A percentile compares a stretch with the other conserved stretches of the same genome.
phyloP scores from a whole-genome alignment of 2,888 invertebrate genomes.

The Hetaerina titia region DNA sequence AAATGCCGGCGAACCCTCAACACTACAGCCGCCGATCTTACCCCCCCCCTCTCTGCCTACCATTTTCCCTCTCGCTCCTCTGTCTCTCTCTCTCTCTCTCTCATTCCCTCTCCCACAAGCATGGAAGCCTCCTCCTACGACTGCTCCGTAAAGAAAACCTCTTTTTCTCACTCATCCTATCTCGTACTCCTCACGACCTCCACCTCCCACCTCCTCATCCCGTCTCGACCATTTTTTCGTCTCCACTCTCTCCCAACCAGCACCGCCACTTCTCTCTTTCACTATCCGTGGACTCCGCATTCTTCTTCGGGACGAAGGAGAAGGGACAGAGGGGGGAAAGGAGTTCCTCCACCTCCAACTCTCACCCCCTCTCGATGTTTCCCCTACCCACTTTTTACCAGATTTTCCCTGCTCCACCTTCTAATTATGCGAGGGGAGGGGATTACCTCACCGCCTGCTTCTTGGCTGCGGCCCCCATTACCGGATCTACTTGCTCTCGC shows the following conservation, averaged over 20 bases:
- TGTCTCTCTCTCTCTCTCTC: neutral
- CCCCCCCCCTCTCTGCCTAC: neutral
- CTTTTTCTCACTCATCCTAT: neutral
- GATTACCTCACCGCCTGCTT: neutral
- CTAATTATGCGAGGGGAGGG: neutral
- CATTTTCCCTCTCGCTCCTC: neutral
- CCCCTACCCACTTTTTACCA: neutral
- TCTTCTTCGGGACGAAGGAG: neutral
- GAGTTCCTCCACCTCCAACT: neutral
- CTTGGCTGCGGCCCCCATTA: neutral
- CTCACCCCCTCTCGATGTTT: neutral
- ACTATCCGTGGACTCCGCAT: neutral
- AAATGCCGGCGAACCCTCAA: neutral
- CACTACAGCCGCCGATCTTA: neutral
- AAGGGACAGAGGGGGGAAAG: neutral
- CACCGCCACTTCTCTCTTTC: neutral
- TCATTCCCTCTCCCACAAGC: neutral
- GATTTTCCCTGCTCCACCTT: neutral
- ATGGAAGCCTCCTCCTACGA: neutral
- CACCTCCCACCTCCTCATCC: conserved; percentile 27
- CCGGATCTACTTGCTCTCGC: neutral
- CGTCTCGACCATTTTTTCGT: conserved; percentile 13
- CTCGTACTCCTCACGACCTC: conserved; percentile 28
- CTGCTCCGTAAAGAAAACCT: neutral
- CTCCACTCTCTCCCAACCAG: neutral